Percentiles rank a stretch among this genome's conserved stretches.
These are phyloP conservation scores for Tapera naevia DNA, from an alignment of 2,797 vertebrate genomes.

Conservation along the genomic window DNA sequence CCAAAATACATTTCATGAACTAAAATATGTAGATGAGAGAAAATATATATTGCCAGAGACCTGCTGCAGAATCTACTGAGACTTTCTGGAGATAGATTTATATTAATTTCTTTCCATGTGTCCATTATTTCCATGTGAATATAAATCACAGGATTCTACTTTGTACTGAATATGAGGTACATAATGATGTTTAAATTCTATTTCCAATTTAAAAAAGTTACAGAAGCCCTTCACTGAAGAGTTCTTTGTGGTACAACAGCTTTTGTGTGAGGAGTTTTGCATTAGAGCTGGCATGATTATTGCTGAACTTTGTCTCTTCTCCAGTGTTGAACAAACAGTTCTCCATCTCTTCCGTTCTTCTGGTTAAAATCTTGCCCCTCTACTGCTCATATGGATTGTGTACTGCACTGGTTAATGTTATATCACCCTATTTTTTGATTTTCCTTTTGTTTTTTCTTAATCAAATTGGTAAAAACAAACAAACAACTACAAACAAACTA, in stretches of 20 bases:
- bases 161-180: background rate
- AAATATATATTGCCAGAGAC: background rate
- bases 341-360: background rate
- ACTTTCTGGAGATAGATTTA: background rate
- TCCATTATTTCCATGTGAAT: background rate
- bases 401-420: background rate
- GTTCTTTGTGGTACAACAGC: background rate
- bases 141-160: background rate
- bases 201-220: background rate
- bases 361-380: background rate
- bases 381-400: background rate
- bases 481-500: background rate
- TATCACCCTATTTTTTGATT: background rate
- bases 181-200: background rate
- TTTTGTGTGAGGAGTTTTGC: background rate
- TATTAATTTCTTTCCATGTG: background rate
- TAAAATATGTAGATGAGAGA: background rate
- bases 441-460: background rate
- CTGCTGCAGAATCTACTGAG: background rate
- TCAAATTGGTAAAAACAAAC: background rate
- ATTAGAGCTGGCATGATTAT: background rate
- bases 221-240: background rate
- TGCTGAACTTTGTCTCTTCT: background rate
- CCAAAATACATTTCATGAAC: background rate
- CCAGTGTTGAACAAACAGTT: background rate